These are phyloP conservation scores for Terebella lapidaria DNA, from an alignment of 2,888 invertebrate species.

Conservation along the genomic window DNA sequence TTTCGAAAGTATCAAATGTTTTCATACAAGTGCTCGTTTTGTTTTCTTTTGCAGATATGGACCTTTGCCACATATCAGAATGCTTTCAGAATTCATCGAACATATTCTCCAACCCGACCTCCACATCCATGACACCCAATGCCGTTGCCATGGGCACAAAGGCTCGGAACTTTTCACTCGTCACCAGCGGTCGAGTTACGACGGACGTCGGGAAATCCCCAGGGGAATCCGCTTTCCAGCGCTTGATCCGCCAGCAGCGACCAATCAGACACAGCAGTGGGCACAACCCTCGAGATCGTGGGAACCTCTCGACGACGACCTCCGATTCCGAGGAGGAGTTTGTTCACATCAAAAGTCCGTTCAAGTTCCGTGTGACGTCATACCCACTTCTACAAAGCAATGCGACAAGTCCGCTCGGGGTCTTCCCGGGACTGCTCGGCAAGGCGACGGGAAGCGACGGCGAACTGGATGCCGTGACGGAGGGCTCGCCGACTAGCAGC, in stretches of 20 bases:
- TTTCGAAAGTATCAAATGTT: too few relatives aligned
- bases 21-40: too few relatives aligned
- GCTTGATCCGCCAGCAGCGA: background rate
- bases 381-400: background rate
- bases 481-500: background rate
- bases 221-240: background rate
- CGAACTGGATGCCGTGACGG: background rate
- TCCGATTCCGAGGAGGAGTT: background rate
- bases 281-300: too few relatives aligned
- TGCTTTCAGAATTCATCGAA: too few relatives aligned
- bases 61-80: too few relatives aligned
- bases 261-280: background rate
- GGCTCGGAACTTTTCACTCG: background rate
- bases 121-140: too few relatives aligned
- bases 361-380: background rate
- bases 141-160: too few relatives aligned
- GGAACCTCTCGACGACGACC: background rate
- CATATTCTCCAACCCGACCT: too few relatives aligned
- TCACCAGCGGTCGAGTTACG: background rate
- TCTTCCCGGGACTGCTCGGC: conserved; percentile 1
- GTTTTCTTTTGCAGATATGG: too few relatives aligned
- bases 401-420: background rate
- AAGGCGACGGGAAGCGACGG: background rate
- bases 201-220: background rate
- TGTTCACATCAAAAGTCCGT: background rate